Conservation (phyloP, 1,140 invertebrate genomes). For the Lasioglossum baleicum region DNA sequence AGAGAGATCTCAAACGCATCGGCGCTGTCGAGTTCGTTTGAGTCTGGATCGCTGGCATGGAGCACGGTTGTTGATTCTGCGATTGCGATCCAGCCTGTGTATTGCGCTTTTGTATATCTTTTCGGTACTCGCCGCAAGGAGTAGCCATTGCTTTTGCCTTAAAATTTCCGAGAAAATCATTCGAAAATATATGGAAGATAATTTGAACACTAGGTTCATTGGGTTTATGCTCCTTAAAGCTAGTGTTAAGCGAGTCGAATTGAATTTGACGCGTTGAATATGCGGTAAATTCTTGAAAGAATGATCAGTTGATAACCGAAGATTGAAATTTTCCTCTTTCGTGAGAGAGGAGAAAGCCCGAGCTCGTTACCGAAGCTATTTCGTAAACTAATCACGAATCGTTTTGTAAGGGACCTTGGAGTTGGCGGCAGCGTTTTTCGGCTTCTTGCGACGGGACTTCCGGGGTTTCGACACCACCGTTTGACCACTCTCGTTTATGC, state of each 20-base stretch:
- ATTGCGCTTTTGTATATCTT: slow-evolving; percentile 68
- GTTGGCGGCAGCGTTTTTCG: slow-evolving; percentile 60
- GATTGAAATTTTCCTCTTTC: not conserved
- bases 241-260: too few relatives aligned
- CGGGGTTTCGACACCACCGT: slow-evolving; percentile 64
- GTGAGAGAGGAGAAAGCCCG: not conserved
- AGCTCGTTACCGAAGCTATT: not conserved
- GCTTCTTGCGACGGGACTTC: slow-evolving; percentile 70
- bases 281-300: too few relatives aligned
- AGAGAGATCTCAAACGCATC: slow-evolving; percentile 73
- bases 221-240: too few relatives aligned
- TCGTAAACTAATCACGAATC: slow-evolving; percentile 4
- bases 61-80: slow-evolving; percentile 46
- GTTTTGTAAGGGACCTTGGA: slow-evolving; percentile 61
- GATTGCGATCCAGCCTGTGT: slow-evolving; percentile 27
- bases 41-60: slow-evolving; percentile 58
- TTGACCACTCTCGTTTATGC: slow-evolving; percentile 59
- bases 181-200: not conserved
- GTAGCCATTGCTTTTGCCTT: slow-evolving; percentile 64
- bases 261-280: too few relatives aligned
- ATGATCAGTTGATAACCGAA: too few relatives aligned
- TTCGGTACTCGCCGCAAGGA: slow-evolving; percentile 62
- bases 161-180: not conserved
- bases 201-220: too few relatives aligned
- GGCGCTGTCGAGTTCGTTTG: slow-evolving; percentile 57